Percentiles rank a stretch among this genome's conserved stretches.
Evolutionary conservation across 2,888 invertebrate species (phyloP).

Genomic region (Melanostoma mellinum): DNA sequence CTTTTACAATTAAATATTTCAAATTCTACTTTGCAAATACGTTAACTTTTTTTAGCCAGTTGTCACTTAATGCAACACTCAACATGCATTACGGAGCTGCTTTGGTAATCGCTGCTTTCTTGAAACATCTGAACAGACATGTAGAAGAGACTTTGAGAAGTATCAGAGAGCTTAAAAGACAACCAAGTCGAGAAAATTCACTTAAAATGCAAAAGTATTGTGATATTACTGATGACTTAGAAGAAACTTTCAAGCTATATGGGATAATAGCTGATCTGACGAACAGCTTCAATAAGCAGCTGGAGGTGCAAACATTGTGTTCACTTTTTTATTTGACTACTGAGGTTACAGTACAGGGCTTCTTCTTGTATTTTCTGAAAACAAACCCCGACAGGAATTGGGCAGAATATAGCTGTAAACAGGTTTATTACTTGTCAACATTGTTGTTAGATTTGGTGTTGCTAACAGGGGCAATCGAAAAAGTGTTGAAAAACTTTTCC

Average conservation of each 20-base stretch:
- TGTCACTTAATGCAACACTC: not conserved
- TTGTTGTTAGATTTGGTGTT: too few species aligned
- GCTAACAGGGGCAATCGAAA: too few species aligned
- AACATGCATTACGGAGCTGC: not conserved
- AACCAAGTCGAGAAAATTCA: not conserved
- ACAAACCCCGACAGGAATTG: not conserved
- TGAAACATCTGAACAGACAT: not conserved
- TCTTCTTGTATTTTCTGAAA: not conserved
- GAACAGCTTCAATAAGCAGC: not conserved
- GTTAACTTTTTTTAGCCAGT: too few species aligned
- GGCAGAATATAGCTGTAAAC: too few species aligned
- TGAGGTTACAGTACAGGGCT: not conserved
- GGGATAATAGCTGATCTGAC: not conserved
- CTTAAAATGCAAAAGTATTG: constrained; percentile 19
- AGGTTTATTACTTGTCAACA: too few species aligned
- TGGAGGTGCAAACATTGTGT: constrained; percentile 6
- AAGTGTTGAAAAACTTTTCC: too few species aligned
- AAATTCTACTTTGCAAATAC: too few species aligned
- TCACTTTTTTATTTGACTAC: not conserved
- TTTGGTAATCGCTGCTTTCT: not conserved
- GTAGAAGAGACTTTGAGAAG: not conserved
- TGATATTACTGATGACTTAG: not conserved
- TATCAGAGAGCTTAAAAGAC: not conserved
- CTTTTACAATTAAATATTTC: too few species aligned
- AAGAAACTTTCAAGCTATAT: not conserved